phyloP scores from a whole-genome alignment of 2,888 invertebrate species.

The Polymixis flavicincta region DNA sequence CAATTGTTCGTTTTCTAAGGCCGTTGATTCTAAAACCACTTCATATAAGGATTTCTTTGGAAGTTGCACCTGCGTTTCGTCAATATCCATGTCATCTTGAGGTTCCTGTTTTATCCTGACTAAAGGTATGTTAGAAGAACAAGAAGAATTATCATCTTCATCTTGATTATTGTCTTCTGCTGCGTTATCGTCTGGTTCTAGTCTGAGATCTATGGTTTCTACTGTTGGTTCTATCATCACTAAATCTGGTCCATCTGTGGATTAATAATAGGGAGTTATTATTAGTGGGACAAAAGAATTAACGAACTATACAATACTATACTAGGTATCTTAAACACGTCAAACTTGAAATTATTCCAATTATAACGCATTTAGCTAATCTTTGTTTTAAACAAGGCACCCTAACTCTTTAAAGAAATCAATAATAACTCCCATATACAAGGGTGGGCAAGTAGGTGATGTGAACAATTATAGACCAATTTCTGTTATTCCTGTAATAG shows the following conservation, averaged over 20 bases:
- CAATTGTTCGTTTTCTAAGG: constrained; percentile 48
- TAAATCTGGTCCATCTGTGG: constrained; percentile 48
- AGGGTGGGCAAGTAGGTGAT: too few relatives aligned
- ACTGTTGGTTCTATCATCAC: constrained; percentile 76
- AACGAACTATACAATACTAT: too few relatives aligned
- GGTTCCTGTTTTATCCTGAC: constrained; percentile 67
- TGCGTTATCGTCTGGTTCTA: constrained; percentile 76
- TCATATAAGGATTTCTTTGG: constrained; percentile 56
- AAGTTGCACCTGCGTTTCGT: constrained; percentile 18
- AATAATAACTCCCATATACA: too few relatives aligned
- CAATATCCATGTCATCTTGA: constrained; percentile 26
- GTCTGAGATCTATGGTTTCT: constrained; percentile 79
- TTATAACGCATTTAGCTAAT: too few relatives aligned
- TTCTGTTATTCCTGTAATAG: too few relatives aligned
- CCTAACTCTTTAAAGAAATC: too few relatives aligned
- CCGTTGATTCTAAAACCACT: constrained; percentile 42
- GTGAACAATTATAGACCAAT: too few relatives aligned
- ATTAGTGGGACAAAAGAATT: background rate
- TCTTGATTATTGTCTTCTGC: constrained; percentile 24
- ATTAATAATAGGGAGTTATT: background rate
- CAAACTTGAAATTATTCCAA: too few relatives aligned
- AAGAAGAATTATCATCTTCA: background rate
- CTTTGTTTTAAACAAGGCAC: too few relatives aligned
- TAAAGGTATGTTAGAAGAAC: background rate
- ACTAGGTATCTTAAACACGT: too few relatives aligned